Evolutionary conservation across 92 coral and sea anemone genomes (phyloP), one percentile per base, ranked within the genome.

Genomic region (Galaxea fascicularis): DNA sequence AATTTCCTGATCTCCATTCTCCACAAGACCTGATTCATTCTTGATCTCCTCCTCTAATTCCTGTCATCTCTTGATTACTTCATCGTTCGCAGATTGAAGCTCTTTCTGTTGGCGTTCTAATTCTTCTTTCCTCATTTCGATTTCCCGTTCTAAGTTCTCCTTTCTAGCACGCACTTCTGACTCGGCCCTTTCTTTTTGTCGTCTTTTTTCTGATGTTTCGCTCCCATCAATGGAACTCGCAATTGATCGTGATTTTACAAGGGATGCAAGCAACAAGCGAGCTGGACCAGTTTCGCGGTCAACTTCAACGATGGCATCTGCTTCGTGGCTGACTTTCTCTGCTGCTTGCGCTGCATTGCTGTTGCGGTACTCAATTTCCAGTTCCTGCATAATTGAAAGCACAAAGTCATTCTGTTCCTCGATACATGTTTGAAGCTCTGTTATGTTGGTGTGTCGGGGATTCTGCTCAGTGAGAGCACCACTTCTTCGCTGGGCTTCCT

Each of bases 301-400:
- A 39, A 64, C 14, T 64, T 27, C 70, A 10, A 64, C 44, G 20
- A 64, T 31, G 14, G 25, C 44, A n/a, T 64, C 70, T 7, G 44
- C 70, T 64, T 64, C 70, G 21, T 68, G 24, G 73, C 51, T 79
- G 82, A 44, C n/a, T n/a, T n/a, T n/a, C n/a, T n/a, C n/a, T n/a
- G n/a, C n/a, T n/a, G n/a, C n/a, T n/a, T n/a, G n/a, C n/a, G n/a
- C n/a, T n/a, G n/a, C n/a, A n/a, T n/a, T n/a, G n/a, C n/a, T n/a
- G n/a, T n/a, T n/a, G n/a, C n/a, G n/a, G n/a, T n/a, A n/a, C n/a
- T n/a, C n/a, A n/a, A n/a, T n/a, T n/a, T n/a, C n/a, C n/a, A n/a
- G n/a, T n/a, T n/a, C n/a, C n/a, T n/a, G n/a, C n/a, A n/a, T n/a
- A n/a, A n/a, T n/a, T n/a, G n/a, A n/a, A n/a, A n/a, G n/a, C n/a